Percentiles rank a stretch among this genome's conserved stretches.
Conservation (phyloP, 2,888 invertebrate genomes). For the Opisthograptis luteolata region DNA sequence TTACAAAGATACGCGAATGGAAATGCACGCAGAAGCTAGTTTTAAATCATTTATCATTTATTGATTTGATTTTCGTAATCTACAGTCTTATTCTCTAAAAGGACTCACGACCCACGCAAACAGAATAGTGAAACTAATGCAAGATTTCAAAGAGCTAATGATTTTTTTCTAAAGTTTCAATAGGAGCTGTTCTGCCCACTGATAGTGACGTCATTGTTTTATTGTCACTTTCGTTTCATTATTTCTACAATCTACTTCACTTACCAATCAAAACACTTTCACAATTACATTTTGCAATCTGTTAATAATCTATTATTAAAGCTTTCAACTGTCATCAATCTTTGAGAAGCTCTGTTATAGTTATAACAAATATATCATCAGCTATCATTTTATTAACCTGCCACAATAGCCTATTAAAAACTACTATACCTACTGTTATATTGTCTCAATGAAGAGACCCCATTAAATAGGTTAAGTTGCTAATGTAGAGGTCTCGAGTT, state of each 20-base stretch:
- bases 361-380: too few species aligned
- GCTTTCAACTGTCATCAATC: constrained; percentile 19
- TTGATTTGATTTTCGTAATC: too few species aligned
- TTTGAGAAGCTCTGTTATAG: constrained; percentile 7
- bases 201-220: constrained; percentile 19
- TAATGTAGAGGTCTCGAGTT: constrained; percentile 69
- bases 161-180: constrained; percentile 13
- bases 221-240: constrained; percentile 28
- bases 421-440: background rate
- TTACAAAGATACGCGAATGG: too few species aligned
- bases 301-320: constrained; percentile 12
- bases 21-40: too few species aligned
- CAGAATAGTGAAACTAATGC: constrained; percentile 9
- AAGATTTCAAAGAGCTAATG: background rate
- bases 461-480: constrained; percentile 65
- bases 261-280: constrained; percentile 41
- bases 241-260: too few species aligned
- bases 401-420: background rate
- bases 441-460: constrained; percentile 19
- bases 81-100: too few species aligned
- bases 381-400: background rate
- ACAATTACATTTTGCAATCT: constrained; percentile 17
- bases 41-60: too few species aligned
- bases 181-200: background rate
- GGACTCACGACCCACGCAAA: constrained; percentile 15